phyloP scores from a whole-genome alignment of 2,797 vertebrate species.

The Ceyx erithaca region DNA sequence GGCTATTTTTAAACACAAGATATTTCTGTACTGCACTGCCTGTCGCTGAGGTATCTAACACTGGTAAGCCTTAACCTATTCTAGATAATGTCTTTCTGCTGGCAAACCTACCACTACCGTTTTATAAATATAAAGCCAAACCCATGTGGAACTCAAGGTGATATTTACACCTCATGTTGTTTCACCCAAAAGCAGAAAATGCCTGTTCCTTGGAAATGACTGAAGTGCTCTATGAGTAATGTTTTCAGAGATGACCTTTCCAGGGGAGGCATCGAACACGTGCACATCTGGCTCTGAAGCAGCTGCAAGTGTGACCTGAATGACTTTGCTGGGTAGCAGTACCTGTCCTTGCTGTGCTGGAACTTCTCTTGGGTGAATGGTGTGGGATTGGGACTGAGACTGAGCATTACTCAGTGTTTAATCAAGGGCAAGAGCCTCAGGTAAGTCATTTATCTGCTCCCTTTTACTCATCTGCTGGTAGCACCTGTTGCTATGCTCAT shows the following conservation, averaged over 20 bases:
- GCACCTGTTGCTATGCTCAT: accelerated
- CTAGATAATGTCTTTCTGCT: not conserved
- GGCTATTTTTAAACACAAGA: not conserved
- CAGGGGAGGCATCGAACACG: accelerated
- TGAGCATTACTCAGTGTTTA: accelerated
- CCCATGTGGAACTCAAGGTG: not conserved
- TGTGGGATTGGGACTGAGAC: accelerated
- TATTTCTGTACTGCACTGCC: not conserved
- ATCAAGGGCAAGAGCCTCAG: not conserved
- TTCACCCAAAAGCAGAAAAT: not conserved
- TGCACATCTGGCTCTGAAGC: accelerated
- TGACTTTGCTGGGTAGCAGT: not conserved
- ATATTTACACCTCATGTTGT: not conserved
- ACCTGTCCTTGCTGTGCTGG: not conserved
- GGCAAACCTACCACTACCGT: not conserved
- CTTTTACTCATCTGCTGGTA: not conserved
- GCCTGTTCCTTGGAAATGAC: not conserved
- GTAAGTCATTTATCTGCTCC: not conserved
- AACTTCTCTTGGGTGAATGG: accelerated
- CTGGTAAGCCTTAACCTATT: not conserved
- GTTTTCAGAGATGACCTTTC: not conserved
- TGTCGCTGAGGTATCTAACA: not conserved
- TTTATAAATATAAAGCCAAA: not conserved
- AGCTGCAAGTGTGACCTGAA: not conserved
- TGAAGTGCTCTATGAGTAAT: not conserved